Percentiles rank a stretch among this genome's conserved stretches.
phyloP scores from a whole-genome alignment of 1,140 invertebrate genomes.

The Platorchestia sp. region DNA sequence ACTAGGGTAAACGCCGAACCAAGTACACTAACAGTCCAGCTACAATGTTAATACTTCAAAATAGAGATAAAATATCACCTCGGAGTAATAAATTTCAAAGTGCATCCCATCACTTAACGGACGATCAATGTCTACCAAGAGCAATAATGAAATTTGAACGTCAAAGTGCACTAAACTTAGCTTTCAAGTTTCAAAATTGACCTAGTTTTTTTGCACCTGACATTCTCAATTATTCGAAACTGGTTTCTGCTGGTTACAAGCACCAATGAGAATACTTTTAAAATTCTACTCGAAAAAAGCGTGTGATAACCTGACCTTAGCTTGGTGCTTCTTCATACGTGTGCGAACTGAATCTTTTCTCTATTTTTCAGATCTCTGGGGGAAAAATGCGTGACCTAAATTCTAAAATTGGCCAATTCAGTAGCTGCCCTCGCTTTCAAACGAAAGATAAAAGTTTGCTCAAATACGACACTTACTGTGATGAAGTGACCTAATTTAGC shows the following conservation, averaged over 20 bases:
- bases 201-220: not conserved
- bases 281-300: not conserved
- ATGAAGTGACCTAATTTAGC: not conserved
- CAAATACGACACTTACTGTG: too few species aligned
- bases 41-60: too few species aligned
- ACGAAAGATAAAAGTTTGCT: too few species aligned
- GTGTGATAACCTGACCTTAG: not conserved
- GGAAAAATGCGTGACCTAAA: too few species aligned
- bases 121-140: too few species aligned
- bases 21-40: too few species aligned
- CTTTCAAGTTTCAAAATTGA: not conserved
- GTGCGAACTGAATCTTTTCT: not conserved
- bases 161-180: not conserved
- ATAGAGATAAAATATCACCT: too few species aligned
- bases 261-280: not conserved
- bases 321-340: not conserved
- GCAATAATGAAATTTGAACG: not conserved
- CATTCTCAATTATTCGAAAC: not conserved
- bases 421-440: not conserved
- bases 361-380: not conserved
- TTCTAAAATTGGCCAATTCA: not conserved
- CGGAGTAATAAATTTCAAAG: too few species aligned
- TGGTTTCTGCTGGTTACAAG: not conserved
- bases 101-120: too few species aligned
- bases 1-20: too few species aligned